Conservation (phyloP, 2,113 vertebrate genomes). For the Tautogolabrus adspersus region DNA sequence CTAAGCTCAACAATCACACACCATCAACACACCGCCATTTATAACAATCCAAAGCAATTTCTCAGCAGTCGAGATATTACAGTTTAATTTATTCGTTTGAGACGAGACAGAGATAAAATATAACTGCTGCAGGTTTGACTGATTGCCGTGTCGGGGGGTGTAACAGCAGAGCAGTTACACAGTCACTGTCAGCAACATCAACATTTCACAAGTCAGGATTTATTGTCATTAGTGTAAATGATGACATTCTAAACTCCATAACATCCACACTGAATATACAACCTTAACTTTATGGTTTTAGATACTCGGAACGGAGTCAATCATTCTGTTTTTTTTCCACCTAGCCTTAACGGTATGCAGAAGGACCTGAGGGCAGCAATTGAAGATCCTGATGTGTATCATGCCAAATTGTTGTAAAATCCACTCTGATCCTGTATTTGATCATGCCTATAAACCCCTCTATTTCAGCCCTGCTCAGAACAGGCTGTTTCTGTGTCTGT, state of each 20-base stretch:
- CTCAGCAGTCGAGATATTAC: slow-evolving; percentile 55
- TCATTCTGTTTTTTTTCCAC: not conserved
- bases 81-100: slow-evolving; percentile 56
- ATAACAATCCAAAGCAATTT: slow-evolving; percentile 43
- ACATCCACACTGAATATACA: not conserved
- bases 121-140: slow-evolving; percentile 41
- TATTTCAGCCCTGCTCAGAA: too few relatives aligned
- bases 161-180: slow-evolving; percentile 22
- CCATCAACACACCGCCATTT: slow-evolving; percentile 43
- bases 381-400: too few relatives aligned
- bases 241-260: slow-evolving; percentile 24
- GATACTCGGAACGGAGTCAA: slow-evolving; percentile 7
- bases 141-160: slow-evolving; percentile 33
- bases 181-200: slow-evolving; percentile 15
- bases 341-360: not conserved
- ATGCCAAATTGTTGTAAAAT: too few relatives aligned
- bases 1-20: slow-evolving; percentile 22
- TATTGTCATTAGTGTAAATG: slow-evolving; percentile 38
- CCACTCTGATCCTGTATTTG: too few relatives aligned
- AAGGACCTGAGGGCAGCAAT: not conserved
- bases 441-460: too few relatives aligned
- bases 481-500: too few relatives aligned
- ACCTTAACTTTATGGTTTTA: not conserved
- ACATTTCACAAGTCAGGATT: slow-evolving; percentile 37
- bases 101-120: slow-evolving; percentile 43